Base-by-base conservation (phyloP, 2,113 vertebrate genomes). In the Dasypus novemcinctus region DNA sequence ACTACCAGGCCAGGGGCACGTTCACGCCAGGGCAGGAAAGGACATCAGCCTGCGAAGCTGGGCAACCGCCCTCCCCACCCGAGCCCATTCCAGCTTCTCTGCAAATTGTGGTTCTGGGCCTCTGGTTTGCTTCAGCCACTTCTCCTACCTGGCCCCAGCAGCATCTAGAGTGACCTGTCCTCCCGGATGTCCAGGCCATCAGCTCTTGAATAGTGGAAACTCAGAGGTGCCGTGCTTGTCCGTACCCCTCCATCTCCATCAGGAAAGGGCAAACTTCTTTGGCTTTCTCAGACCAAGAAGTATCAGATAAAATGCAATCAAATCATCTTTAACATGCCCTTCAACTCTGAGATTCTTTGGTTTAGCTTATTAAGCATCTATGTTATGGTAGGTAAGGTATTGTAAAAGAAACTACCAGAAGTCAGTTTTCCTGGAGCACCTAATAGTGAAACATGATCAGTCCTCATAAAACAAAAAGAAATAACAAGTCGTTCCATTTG, bases 1-100 rank as follows among this genome's bases (percentile, higher is more conserved):
- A 71, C 97, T 97, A 98, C 98, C 98, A 98, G 97, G n/a, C 97
- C 87, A 95, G 21, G 97, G 98, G 97, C 98, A 98, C 98, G 98
- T 98, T 97, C 92, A 92, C 97, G 63, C 96, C 96, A 38, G 96
- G 84, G 81, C 97, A 90, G 98, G 98, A 98, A 98, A 97, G 97
- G 84, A 95, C 76, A 97, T 97, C 85, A 97, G 27, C 96, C 96
- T 91, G 31, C 4, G 36, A 95, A 94, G 96, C 95, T 79, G 95
- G 97, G 98, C 97, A 98, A 15, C 97, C 75, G 36, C 97, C 94
- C 74, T 64, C 46, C 92, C 96, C 93, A 43, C 79, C 89, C 97
- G 74, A 89, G 68, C 49, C 46, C 0, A 1, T 94, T 91, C 92
- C 29, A 63, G 38, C 61, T 87, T 94, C 96, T 96, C 94, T 27